Evolutionary conservation across 2,797 vertebrate genomes (phyloP), one percentile per base, ranked within the genome.

Genomic region (Gallinago nigripennis): DNA sequence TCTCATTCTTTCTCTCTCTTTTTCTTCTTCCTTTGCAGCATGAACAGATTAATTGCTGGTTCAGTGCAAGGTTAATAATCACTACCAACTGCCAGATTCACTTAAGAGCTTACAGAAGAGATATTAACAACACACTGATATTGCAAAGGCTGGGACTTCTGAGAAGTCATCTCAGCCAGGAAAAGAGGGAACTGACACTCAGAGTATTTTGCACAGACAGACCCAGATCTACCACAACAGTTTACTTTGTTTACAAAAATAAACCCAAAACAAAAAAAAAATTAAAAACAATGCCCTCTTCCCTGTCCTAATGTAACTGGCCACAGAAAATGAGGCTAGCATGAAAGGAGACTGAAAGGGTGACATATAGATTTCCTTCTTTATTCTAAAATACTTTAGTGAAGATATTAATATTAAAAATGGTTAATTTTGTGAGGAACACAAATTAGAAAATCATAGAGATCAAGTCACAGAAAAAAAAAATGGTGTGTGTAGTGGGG

Each of bases 61-160:
- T 98, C 97, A 97, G 95, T 89, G 91, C 82, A 96, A 98, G 97
- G 97, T 98, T 98, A 98, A 98, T 98, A 98, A 98, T 98, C 97
- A 97, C 96, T 97, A 98, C 95, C 95, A 97, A 97, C 95, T 97
- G 96, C 97, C 97, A 97, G 96, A 92, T 96, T 97, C 94, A 92
- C 90, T 96, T 98, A 96, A 94, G 93, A 93, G 76, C 96, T 97
- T 96, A 82, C 86, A 86, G 96, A 94, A 96, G 94, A 97, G 87
- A 95, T 97, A 97, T 97, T 96, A 97, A 95, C 96, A 97, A 91
- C 78, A 94, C 69, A 93, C 66, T 91, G 90, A 95, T 95, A 95
- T 80, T 80, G 88, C 80, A 95, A 92, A 96, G 16, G 82, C 79
- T 89, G 71, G 71, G 77, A 87, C 61, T 92, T 90, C 88, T 80